These are phyloP conservation scores for Mythimna impura DNA, from an alignment of 2,888 invertebrate species.

Conservation along the genomic window DNA sequence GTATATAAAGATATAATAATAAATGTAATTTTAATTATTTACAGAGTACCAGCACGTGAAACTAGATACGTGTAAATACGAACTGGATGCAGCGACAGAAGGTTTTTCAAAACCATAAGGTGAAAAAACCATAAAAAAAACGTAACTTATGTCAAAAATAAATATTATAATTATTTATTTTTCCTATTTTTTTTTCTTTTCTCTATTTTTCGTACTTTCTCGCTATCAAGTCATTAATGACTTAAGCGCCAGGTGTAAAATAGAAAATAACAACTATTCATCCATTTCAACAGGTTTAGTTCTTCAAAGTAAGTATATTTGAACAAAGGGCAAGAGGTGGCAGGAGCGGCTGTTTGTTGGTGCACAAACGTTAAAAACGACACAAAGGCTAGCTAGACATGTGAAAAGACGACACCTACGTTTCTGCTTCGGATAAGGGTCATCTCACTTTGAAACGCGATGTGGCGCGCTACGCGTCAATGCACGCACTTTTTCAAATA, in stretches of 20 bases:
- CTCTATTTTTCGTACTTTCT: no score
- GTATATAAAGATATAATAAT: no score
- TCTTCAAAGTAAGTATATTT: conserved; percentile 17
- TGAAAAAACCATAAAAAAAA: no score
- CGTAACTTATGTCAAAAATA: no score
- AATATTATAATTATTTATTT: no score
- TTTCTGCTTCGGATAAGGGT: background rate
- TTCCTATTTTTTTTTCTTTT: no score
- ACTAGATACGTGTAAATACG: background rate
- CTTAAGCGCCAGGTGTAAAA: no score
- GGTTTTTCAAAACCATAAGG: background rate
- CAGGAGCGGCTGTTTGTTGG: conserved; percentile 17
- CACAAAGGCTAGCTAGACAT: conserved; percentile 22
- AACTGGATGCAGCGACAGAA: background rate
- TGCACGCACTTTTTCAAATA: no score
- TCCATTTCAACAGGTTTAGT: background rate
- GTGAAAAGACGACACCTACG: background rate
- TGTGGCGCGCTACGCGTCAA: background rate
- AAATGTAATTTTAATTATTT: background rate
- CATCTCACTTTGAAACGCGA: background rate
- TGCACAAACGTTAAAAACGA: background rate
- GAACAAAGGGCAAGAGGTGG: conserved; percentile 13
- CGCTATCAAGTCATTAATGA: no score
- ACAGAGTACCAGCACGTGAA: conserved; percentile 9
- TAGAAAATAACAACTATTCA: background rate